Conservation (phyloP, 64 coral and sea anemone genomes). For the Actinia tenebrosa region DNA sequence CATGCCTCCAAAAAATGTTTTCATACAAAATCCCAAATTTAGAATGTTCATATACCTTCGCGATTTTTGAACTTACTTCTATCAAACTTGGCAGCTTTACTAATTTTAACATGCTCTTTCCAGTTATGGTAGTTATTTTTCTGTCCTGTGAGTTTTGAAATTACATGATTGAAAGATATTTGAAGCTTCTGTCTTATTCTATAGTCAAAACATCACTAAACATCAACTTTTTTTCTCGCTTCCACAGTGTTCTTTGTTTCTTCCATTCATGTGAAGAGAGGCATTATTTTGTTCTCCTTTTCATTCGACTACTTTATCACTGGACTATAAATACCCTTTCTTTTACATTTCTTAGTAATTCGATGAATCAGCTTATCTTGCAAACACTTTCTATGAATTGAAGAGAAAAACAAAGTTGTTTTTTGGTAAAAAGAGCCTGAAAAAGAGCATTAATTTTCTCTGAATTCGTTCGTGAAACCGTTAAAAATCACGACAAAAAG, state of each 20-base stretch:
- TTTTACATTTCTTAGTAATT: background rate
- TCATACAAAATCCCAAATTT: too few relatives aligned
- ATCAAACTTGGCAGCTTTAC: too few relatives aligned
- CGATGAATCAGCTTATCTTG: background rate
- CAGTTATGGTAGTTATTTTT: too few relatives aligned
- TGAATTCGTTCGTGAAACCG: background rate
- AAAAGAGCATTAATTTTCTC: slow-evolving; percentile 3
- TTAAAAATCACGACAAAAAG: background rate
- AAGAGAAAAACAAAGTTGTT: background rate
- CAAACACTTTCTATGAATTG: background rate
- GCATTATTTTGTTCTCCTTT: background rate
- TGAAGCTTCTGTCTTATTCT: background rate
- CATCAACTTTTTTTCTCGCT: slow-evolving; percentile 1
- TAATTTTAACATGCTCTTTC: too few relatives aligned
- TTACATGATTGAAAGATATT: too few relatives aligned
- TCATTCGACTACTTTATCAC: background rate
- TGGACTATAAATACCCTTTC: background rate
- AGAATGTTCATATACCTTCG: too few relatives aligned
- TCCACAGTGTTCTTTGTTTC: background rate
- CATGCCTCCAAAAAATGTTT: too few relatives aligned
- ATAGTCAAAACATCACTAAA: background rate
- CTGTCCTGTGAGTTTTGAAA: too few relatives aligned
- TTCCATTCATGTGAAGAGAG: slow-evolving; percentile 3
- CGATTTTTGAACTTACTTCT: too few relatives aligned
- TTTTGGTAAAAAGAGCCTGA: background rate